A percentile compares a stretch with the other conserved stretches of the same genome.
phyloP scores from a whole-genome alignment of 2,797 vertebrate genomes.

The Alectoris magna region DNA sequence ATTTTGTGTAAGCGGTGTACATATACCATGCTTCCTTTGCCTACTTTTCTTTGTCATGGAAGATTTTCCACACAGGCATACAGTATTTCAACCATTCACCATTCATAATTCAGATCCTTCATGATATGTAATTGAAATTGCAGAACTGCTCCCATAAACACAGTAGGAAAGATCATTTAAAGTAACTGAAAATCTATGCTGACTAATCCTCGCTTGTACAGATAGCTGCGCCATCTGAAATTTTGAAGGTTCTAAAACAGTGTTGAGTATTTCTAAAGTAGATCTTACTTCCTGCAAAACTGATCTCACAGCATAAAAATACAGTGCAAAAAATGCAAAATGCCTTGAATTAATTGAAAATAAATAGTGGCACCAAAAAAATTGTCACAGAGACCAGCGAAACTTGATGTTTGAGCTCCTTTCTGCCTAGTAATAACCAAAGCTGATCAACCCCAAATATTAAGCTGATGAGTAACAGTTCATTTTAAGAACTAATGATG shows the following conservation, averaged over 20 bases:
- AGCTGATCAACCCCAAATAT: neutral
- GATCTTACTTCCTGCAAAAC: neutral
- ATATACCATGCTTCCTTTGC: neutral
- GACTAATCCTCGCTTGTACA: neutral
- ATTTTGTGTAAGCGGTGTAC: fast-evolving
- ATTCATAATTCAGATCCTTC: neutral
- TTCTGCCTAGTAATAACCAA: neutral
- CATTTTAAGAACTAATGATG: neutral
- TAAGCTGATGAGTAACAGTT: neutral
- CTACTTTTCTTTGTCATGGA: neutral
- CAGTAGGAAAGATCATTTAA: neutral
- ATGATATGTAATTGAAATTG: neutral
- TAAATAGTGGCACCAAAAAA: neutral
- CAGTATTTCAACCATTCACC: neutral
- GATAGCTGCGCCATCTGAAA: neutral
- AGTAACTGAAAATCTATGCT: neutral
- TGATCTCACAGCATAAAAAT: neutral
- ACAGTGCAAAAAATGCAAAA: neutral
- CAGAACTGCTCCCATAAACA: neutral
- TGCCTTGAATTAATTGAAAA: neutral
- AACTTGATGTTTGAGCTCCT: conserved; percentile 4
- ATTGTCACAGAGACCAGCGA: neutral
- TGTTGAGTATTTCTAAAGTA: neutral
- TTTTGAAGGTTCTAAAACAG: neutral
- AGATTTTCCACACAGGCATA: neutral